These are phyloP conservation scores for Cinclus cinclus DNA, from an alignment of 2,113 vertebrate species.

Conservation along the genomic window DNA sequence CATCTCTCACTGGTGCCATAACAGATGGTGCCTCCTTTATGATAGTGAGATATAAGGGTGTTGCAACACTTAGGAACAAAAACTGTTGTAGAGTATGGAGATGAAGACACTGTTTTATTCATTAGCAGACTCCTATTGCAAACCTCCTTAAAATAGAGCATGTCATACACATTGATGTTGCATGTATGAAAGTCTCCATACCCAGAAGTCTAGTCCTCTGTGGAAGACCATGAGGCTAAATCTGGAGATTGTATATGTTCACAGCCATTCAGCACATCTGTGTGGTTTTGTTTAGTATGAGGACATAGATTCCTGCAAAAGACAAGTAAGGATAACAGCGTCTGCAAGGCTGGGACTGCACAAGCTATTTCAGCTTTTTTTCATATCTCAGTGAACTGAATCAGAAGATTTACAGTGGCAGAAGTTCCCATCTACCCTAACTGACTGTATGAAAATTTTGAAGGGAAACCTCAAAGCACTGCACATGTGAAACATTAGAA, in stretches of 20 bases:
- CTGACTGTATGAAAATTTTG: neutral
- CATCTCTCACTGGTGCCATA: neutral
- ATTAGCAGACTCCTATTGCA: neutral
- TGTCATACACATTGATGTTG: neutral
- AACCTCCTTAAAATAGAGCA: neutral
- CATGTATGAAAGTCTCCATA: neutral
- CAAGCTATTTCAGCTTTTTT: neutral
- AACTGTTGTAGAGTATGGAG: neutral
- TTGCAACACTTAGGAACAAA: neutral
- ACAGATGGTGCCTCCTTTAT: constrained; percentile 19
- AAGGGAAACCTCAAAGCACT: neutral
- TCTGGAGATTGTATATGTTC: neutral
- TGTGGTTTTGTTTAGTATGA: neutral
- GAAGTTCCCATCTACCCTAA: neutral
- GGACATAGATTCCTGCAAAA: neutral
- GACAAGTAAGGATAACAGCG: neutral
- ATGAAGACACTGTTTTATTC: constrained; percentile 28
- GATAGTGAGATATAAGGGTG: neutral
- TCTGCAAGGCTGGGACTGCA: neutral
- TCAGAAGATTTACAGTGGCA: neutral
- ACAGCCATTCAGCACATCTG: neutral
- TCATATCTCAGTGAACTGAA: neutral
- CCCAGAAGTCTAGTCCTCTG: neutral
- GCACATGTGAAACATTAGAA: neutral
- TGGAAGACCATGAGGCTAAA: neutral